A percentile compares a stretch with the other conserved stretches of the same genome.
phyloP scores from a whole-genome alignment of 2,888 invertebrate species.

The Adela reaumurella region DNA sequence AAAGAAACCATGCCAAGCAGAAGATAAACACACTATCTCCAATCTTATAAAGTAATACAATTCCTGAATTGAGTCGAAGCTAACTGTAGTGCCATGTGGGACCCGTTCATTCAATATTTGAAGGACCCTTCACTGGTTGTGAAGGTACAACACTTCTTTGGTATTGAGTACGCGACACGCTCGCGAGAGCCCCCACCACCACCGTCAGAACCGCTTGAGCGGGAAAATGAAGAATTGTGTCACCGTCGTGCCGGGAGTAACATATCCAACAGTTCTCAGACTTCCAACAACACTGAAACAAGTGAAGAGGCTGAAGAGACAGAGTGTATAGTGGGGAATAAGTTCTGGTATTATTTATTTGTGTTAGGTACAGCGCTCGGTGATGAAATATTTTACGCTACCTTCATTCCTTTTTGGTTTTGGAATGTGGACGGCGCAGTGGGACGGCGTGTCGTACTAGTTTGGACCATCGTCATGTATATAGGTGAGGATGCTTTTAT shows the following conservation, averaged over 20 bases:
- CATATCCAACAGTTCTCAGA: slow-evolving; percentile 35
- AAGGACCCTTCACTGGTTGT: slow-evolving; percentile 75
- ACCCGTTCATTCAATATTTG: slow-evolving; percentile 60
- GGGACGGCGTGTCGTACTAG: slow-evolving; percentile 74
- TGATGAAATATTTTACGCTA: slow-evolving; percentile 86
- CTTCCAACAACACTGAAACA: slow-evolving; percentile 36
- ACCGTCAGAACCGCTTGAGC: slow-evolving; percentile 3
- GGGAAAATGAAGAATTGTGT: slow-evolving; percentile 24
- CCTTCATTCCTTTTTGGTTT: slow-evolving; percentile 91
- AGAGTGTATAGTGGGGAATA: slow-evolving; percentile 60
- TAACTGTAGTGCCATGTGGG: slow-evolving; percentile 46
- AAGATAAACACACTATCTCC: background rate
- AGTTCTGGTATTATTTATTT: slow-evolving; percentile 83
- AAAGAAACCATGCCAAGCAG: too few species aligned
- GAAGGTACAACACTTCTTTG: slow-evolving; percentile 75
- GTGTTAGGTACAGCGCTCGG: slow-evolving; percentile 82
- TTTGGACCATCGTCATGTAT: slow-evolving; percentile 83
- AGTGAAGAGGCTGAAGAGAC: slow-evolving; percentile 29
- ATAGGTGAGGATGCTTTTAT: slow-evolving; percentile 55
- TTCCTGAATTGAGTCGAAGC: too few species aligned
- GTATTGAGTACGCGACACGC: slow-evolving; percentile 55
- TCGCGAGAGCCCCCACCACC: slow-evolving; percentile 13
- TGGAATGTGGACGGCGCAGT: slow-evolving; percentile 92
- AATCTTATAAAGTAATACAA: too few species aligned
- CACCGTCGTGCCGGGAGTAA: slow-evolving; percentile 39